phyloP scores from a whole-genome alignment of 2,113 vertebrate genomes.

The Brachyistius frenatus region DNA sequence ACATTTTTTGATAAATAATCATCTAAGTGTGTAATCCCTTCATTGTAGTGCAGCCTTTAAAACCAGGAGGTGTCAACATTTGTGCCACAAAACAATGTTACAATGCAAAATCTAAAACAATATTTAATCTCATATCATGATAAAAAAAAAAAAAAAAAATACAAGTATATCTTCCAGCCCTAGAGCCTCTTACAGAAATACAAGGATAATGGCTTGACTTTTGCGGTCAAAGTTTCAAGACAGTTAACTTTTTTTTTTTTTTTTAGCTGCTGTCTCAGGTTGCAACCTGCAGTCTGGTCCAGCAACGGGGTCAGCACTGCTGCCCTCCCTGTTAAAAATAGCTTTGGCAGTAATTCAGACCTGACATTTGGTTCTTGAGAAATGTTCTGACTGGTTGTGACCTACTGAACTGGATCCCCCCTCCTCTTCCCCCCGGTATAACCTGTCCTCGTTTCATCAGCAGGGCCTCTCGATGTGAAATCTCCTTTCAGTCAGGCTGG shows the following conservation, averaged over 20 bases:
- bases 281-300: slow-evolving; percentile 10
- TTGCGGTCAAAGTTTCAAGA: neutral
- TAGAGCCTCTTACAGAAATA: neutral
- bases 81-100: no score
- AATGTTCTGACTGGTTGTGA: slow-evolving; percentile 38
- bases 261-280: no score
- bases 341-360: slow-evolving; percentile 26
- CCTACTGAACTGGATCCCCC: slow-evolving; percentile 43
- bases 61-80: no score
- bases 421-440: neutral
- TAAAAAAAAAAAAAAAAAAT: no score
- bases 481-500: neutral
- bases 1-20: no score
- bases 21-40: no score
- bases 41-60: no score
- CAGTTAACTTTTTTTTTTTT: neutral
- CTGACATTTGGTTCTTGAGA: slow-evolving; percentile 66
- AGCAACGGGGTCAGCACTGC: slow-evolving; percentile 25
- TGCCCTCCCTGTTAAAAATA: slow-evolving; percentile 58
- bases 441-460: slow-evolving; percentile 1
- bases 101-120: no score
- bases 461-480: neutral
- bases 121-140: no score
- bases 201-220: neutral
- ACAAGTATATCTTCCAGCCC: no score